Percentiles rank a stretch among this genome's conserved stretches.
phyloP scores from a whole-genome alignment of 1,140 invertebrate species.

The Pogonomyrmex californicus region DNA sequence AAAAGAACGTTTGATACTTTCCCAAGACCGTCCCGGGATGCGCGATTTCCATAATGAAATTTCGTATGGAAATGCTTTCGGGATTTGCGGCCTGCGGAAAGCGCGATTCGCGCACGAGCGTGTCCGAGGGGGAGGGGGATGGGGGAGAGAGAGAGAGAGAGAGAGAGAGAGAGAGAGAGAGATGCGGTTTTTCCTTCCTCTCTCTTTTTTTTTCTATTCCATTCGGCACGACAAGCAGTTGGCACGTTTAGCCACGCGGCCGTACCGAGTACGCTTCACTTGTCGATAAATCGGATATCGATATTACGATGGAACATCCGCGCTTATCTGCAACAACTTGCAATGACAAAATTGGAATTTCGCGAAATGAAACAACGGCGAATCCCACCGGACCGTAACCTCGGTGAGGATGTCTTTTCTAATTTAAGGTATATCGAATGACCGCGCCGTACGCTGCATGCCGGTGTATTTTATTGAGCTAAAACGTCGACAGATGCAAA shows the following conservation, averaged over 20 bases:
- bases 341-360: slow-evolving; percentile 26
- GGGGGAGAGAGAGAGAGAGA: too few relatives aligned
- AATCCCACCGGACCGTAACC: not conserved
- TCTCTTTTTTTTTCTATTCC: slow-evolving; percentile 1
- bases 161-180: too few relatives aligned
- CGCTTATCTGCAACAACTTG: not conserved
- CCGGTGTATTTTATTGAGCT: slow-evolving; percentile 41
- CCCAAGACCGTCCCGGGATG: slow-evolving; percentile 19
- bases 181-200: not conserved
- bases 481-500: slow-evolving; percentile 49
- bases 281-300: slow-evolving; percentile 28
- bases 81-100: slow-evolving; percentile 19
- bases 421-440: slow-evolving; percentile 34
- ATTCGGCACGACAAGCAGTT: not conserved
- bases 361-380: not conserved
- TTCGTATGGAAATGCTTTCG: slow-evolving; percentile 41
- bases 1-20: slow-evolving; percentile 55
- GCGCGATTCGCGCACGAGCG: not conserved
- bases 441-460: not conserved
- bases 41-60: slow-evolving; percentile 60
- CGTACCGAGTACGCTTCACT: not conserved
- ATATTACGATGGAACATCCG: not conserved
- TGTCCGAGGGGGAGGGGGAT: too few relatives aligned
- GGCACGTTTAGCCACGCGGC: not conserved
- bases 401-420: slow-evolving; percentile 26